Evolutionary conservation across 2,888 invertebrate genomes (phyloP), one percentile per base, ranked within the genome.

Genomic region (Drosophila tanythrix): DNA sequence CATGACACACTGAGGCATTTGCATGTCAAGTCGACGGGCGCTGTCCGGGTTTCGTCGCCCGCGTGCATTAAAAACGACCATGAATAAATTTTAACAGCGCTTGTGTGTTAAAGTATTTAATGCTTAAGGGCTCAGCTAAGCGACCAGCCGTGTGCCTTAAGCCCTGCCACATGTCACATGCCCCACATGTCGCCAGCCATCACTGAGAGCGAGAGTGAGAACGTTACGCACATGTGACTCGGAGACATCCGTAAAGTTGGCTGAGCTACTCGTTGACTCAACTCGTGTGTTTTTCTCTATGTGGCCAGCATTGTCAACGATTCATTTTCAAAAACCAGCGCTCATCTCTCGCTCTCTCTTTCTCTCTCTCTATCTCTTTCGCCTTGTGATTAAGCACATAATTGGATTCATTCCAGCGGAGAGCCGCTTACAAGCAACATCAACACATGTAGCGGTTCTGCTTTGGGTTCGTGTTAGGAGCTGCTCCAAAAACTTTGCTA

Each of bases 351-450:
- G n/a, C 29, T 35, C 53, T n/a, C 50, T 21, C 4, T 48, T 29
- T 33, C 11, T 25, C 50, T 43, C 25, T 15, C n/a, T 21, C 55
- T 43, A 38, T 43, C 27, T 5, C 10, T 21, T 40, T 55, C 75
- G 73, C 76, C 70, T 71, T 71, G 87, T 89, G 90, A 91, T 91
- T 91, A 91, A 91, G 87, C 88, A 90, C 87, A 90, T 91, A 91
- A 91, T 91, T 91, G 90, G 82, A 89, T 90, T 86, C 88, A 86
- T 90, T 84, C 73, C 82, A 60, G 75, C 71, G 79, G 67, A 85
- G 71, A 76, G 67, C 71, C 71, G 70, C 70, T 77, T 80, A 80
- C 81, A 69, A 74, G 70, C 61, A 74, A 66, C 69, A 71, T 70
- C 75, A 80, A 79, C 86, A 78, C 80, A 74, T 87, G 69, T 74